Conservation (phyloP, 1,140 invertebrate genomes). For the Philotrypesis tridentata region DNA sequence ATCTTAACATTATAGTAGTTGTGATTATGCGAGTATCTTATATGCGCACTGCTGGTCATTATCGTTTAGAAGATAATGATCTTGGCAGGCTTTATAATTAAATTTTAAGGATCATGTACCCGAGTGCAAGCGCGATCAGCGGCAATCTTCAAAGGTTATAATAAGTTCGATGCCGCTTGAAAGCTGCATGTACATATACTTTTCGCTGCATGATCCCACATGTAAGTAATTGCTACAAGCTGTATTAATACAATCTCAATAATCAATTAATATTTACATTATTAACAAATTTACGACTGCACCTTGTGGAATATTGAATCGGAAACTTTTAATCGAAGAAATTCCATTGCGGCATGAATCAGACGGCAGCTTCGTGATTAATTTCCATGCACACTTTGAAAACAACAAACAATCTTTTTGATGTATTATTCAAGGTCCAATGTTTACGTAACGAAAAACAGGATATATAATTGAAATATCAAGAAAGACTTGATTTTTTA, state of each 20-base stretch:
- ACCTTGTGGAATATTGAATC: conserved; percentile 6
- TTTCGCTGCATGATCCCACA: conserved; percentile 17
- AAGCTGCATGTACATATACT: conserved; percentile 9
- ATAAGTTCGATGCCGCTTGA: conserved; percentile 21
- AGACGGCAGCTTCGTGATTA: neutral
- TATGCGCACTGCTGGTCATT: conserved; percentile 54
- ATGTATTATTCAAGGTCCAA: neutral
- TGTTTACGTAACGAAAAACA: neutral
- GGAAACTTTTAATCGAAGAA: neutral
- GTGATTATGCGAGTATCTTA: conserved; percentile 34
- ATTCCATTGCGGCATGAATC: too few relatives aligned
- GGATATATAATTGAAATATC: conserved; percentile 23
- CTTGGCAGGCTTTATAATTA: conserved; percentile 59
- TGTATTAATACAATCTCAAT: conserved; percentile 1
- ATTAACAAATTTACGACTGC: neutral
- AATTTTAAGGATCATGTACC: conserved; percentile 60
- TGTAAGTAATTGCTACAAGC: conserved; percentile 29
- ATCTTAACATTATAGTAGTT: conserved; percentile 47
- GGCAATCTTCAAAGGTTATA: conserved; percentile 52
- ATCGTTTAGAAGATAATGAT: conserved; percentile 59
- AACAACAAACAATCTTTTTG: neutral
- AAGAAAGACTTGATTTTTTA: neutral
- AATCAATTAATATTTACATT: conserved; percentile 4
- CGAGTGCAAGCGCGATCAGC: conserved; percentile 38
- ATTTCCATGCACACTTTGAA: neutral